A percentile compares a stretch with the other conserved stretches of the same genome.
These are phyloP conservation scores for Casuarius casuarius DNA, from an alignment of 2,113 vertebrate species.

Conservation along the genomic window DNA sequence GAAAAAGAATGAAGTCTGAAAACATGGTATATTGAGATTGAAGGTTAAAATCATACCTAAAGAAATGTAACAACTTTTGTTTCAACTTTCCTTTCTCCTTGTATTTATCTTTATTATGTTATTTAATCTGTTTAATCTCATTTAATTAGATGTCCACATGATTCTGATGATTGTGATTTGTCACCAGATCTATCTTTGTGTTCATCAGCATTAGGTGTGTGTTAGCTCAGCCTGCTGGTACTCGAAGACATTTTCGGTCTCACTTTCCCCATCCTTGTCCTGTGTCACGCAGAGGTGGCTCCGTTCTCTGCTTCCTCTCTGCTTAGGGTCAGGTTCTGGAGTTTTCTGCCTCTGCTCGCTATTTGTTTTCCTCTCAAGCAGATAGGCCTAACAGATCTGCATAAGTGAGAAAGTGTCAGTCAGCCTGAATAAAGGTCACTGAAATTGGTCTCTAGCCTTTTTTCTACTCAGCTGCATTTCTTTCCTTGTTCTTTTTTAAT, in stretches of 20 bases:
- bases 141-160: not conserved
- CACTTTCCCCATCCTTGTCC: not conserved
- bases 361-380: not conserved
- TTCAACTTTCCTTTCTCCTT: not conserved
- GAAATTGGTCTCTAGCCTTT: not conserved
- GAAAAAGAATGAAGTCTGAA: not conserved
- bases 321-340: not conserved
- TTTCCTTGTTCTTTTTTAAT: not conserved
- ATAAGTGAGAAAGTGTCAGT: not conserved
- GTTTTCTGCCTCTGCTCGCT: not conserved
- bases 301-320: not conserved
- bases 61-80: not conserved
- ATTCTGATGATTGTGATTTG: not conserved
- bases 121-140: not conserved
- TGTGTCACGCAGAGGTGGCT: not conserved
- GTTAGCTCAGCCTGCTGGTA: not conserved
- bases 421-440: not conserved
- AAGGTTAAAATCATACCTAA: not conserved
- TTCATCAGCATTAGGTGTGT: not conserved
- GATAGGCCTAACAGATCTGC: too few species aligned
- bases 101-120: not conserved
- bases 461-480: not conserved
- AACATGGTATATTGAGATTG: not conserved
- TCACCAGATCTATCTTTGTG: not conserved
- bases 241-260: not conserved